phyloP scores from a whole-genome alignment of 2,888 invertebrate genomes.

The Mycalesis mineus region DNA sequence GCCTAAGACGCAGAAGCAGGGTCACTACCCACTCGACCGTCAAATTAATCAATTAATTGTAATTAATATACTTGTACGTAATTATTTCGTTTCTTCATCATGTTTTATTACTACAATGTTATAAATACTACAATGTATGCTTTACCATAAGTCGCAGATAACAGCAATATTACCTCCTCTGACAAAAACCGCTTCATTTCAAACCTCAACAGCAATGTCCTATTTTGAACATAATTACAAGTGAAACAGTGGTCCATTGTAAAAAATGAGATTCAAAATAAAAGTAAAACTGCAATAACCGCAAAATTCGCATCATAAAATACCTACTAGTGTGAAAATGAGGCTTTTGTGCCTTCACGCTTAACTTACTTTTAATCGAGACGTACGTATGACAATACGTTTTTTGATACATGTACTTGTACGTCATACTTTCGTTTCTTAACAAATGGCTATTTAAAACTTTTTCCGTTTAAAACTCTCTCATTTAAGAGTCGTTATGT shows the following conservation, averaged over 20 bases:
- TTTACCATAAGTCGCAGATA: too few relatives aligned
- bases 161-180: too few relatives aligned
- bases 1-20: too few relatives aligned
- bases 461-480: constrained; percentile 4
- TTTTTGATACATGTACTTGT: neutral
- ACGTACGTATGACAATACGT: neutral
- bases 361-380: constrained; percentile 12
- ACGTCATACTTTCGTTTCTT: constrained; percentile 8
- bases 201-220: too few relatives aligned
- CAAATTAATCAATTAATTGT: too few relatives aligned
- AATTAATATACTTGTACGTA: neutral
- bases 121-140: too few relatives aligned
- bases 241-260: neutral
- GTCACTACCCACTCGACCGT: too few relatives aligned
- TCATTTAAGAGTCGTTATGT: neutral
- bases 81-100: constrained; percentile 11
- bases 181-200: too few relatives aligned
- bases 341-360: constrained; percentile 39
- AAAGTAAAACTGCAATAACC: constrained; percentile 43
- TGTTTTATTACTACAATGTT: too few relatives aligned
- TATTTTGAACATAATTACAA: neutral
- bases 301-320: constrained; percentile 45
- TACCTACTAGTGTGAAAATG: constrained; percentile 40
- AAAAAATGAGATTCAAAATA: constrained; percentile 21
- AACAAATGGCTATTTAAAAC: constrained; percentile 2